A percentile compares a stretch with the other conserved stretches of the same genome.
These are phyloP conservation scores for Sminthurinus signatus DNA, from an alignment of 1,140 invertebrate genomes.

Conservation along the genomic window DNA sequence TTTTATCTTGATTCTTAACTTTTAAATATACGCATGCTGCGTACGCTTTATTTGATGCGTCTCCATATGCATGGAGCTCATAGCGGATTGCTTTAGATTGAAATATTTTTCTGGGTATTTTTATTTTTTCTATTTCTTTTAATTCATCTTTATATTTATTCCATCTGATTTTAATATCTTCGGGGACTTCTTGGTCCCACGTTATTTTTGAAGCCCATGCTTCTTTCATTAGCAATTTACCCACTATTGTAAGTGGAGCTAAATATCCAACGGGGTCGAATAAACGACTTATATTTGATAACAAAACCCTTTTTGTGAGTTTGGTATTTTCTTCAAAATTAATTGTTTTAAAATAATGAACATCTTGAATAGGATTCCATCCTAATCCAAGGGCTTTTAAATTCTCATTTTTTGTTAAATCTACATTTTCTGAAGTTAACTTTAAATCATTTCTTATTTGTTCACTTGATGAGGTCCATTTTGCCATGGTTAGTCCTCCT, in stretches of 20 bases:
- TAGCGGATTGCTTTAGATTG: background rate
- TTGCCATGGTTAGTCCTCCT: background rate
- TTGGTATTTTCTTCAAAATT: too few relatives aligned
- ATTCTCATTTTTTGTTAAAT: background rate
- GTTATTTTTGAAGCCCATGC: conserved; percentile 21
- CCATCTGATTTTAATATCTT: conserved; percentile 36
- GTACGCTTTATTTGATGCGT: background rate
- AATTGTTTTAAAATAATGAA: background rate
- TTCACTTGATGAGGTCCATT: background rate
- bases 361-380: conserved; percentile 42
- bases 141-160: conserved; percentile 10
- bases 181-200: conserved; percentile 32
- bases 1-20: background rate
- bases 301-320: conserved; percentile 25
- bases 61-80: conserved; percentile 5
- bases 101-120: background rate
- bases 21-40: background rate
- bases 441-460: background rate
- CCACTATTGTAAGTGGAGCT: conserved; percentile 12
- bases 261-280: conserved; percentile 34
- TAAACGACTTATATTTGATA: conserved; percentile 27
- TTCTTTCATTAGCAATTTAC: conserved; percentile 34
- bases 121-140: background rate
- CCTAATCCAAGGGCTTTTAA: conserved; percentile 42
- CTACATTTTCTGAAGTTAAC: background rate